Percentiles rank a stretch among this genome's conserved stretches.
Conservation (phyloP, 2,797 vertebrate genomes). For the Coendou prehensilis region DNA sequence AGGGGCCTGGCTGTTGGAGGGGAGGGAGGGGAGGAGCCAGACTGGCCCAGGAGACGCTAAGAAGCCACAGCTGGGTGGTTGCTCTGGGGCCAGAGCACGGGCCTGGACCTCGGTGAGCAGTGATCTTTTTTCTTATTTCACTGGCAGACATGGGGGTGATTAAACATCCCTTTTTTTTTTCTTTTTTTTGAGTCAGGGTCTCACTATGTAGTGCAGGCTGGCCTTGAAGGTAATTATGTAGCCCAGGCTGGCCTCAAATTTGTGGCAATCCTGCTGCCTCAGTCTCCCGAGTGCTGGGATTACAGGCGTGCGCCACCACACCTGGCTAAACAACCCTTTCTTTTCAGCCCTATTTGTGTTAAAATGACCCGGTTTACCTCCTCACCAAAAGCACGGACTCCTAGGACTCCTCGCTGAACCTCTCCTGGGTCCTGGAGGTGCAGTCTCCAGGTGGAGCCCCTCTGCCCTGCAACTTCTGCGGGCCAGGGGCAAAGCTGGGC, state of each 20-base stretch:
- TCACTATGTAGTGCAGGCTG: too few relatives aligned
- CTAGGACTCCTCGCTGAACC: neutral
- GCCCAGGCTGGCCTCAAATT: too few relatives aligned
- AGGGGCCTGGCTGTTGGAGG: neutral
- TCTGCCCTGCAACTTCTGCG: neutral
- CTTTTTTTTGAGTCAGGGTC: too few relatives aligned
- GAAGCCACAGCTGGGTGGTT: too few relatives aligned
- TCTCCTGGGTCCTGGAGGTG: neutral
- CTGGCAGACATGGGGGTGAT: neutral
- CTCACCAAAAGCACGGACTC: neutral
- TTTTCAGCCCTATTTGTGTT: neutral
- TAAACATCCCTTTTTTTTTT: too few relatives aligned
- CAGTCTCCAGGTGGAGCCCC: neutral
- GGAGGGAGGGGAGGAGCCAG: neutral
- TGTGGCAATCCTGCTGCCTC: too few relatives aligned
- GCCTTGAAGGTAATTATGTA: too few relatives aligned
- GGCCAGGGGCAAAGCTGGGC: neutral
- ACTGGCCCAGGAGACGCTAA: neutral
- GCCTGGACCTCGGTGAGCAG: neutral
- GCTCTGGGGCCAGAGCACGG: neutral
- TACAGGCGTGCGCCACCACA: too few relatives aligned
- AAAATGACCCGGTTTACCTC: slow-evolving; percentile 4
- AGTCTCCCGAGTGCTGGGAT: too few relatives aligned
- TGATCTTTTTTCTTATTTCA: neutral
- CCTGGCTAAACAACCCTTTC: neutral